phyloP scores from a whole-genome alignment of 2,797 vertebrate species.

The Lemur catta region DNA sequence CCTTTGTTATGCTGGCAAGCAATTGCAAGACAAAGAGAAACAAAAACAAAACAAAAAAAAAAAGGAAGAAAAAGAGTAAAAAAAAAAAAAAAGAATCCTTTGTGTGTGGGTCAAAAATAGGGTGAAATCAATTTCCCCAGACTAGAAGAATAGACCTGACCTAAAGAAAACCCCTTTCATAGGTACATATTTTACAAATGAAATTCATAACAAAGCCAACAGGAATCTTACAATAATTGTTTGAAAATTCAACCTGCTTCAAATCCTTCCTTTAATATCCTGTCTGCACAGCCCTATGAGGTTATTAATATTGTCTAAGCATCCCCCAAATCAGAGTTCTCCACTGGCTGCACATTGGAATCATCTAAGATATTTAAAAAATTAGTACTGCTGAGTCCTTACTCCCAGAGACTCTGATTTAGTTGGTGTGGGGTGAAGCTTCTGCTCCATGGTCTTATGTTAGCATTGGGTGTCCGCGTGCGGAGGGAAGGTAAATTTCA shows the following conservation, averaged over 20 bases:
- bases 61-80: too few species aligned
- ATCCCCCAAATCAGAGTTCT: neutral
- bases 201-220: neutral
- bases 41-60: too few species aligned
- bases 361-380: neutral
- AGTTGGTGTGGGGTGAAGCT: neutral
- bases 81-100: neutral
- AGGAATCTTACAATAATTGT: neutral
- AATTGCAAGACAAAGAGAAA: too few species aligned
- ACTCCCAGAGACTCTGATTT: neutral
- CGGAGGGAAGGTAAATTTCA: neutral
- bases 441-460: neutral
- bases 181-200: slow-evolving; percentile 5
- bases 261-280: neutral
- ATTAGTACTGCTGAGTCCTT: neutral
- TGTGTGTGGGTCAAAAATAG: neutral
- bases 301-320: neutral
- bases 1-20: neutral
- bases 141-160: slow-evolving; percentile 23
- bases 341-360: neutral
- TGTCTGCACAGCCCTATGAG: neutral
- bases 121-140: neutral
- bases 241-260: neutral
- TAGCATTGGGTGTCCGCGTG: neutral
- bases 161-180: neutral